These are phyloP conservation scores for Pantherophis vulpinus DNA, from an alignment of 2,797 vertebrate genomes.

Conservation along the genomic window DNA sequence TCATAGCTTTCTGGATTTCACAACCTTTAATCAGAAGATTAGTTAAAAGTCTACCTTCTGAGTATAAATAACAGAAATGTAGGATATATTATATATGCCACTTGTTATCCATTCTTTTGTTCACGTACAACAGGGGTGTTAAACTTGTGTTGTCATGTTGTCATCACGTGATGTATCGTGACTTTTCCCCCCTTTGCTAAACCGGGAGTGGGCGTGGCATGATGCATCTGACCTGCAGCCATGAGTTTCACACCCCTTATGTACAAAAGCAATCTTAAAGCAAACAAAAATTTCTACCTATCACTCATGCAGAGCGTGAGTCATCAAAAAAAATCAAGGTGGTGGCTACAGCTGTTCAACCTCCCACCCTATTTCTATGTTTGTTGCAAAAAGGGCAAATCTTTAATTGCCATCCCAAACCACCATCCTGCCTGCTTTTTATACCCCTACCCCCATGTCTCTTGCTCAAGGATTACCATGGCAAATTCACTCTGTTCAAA, in stretches of 20 bases:
- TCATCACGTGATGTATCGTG: no score
- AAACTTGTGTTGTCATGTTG: no score
- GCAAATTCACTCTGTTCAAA: background rate
- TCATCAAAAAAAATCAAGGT: background rate
- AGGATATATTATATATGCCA: background rate
- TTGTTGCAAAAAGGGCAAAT: background rate
- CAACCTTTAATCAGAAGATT: background rate
- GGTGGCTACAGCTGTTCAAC: background rate
- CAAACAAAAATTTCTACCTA: background rate
- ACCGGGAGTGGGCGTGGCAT: no score
- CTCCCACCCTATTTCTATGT: background rate
- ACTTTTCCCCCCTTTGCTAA: no score
- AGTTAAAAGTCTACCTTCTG: background rate
- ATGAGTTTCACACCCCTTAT: no score
- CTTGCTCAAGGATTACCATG: background rate
- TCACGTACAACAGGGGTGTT: background rate
- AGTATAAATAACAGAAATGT: background rate
- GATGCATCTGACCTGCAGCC: no score
- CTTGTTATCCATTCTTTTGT: background rate
- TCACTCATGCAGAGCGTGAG: background rate
- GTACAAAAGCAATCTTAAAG: background rate
- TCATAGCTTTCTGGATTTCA: background rate
- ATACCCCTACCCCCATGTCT: background rate
- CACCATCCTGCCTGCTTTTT: background rate
- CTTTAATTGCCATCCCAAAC: background rate